Base-by-base conservation (phyloP, 2,797 vertebrate species). In the Gastrophryne carolinensis region DNA sequence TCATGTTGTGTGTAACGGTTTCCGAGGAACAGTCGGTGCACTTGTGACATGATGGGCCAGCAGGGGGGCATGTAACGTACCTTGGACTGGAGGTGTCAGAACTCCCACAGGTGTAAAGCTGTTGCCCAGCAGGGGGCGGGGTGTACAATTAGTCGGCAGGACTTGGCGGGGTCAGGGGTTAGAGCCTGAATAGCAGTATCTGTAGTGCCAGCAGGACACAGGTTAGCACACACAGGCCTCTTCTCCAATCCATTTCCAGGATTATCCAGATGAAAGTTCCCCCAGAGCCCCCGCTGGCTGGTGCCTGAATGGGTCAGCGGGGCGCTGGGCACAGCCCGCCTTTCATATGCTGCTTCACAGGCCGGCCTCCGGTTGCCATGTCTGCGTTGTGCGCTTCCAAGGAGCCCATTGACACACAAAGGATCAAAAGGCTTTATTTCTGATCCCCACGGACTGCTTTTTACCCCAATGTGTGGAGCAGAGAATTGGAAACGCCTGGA, bases 261-360 rank as follows among this genome's bases (percentile, higher is more conserved):
- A 73, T 73, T 73, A 63, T 47, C 19, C 47, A 37, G 39, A 75
- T 66, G 17, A 74, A 74, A 67, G 72, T 58, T 66, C 29, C 35
- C 60, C 15, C 27, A 50, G 2, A 8, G 63, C 57, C 8, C 52
- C 62, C 57, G 49, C 56, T 62, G 21, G 56, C 32, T 47, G 19
- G 30, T n/a, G 37, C 35, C 37, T 74, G 72, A 74, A 74, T 74
- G 53, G 72, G 53, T 29, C 72, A 74, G 72, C 72, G 35, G 72
- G 72, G 26, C 49, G 23, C 13, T 61, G 11, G 27, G 49, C 44
- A 73, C 41, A 73, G 12, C 54, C 53, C 53, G 35, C 53, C 72
- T 74, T 74, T 74, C 41, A 74, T 66, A 30, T 47, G 29, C 19
- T 11, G 35, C 71, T 17, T 60, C 34, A 9, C 23, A 24, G 35